Percentiles rank a stretch among this genome's conserved stretches.
These are phyloP conservation scores for Pygoscelis adeliae DNA, from an alignment of 2,113 vertebrate genomes.

Conservation along the genomic window DNA sequence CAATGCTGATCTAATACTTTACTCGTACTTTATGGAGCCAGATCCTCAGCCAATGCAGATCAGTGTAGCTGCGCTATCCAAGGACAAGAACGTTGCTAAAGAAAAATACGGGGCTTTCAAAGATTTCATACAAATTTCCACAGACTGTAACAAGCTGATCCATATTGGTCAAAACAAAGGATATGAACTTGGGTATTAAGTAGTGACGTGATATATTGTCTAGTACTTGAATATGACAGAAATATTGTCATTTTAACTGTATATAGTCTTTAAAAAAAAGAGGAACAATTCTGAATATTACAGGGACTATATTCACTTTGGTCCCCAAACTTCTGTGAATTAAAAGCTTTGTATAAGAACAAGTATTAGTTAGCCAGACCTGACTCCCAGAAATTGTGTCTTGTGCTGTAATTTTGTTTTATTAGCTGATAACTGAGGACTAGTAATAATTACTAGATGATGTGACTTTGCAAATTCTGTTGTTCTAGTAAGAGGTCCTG, in stretches of 20 bases:
- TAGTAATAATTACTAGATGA: not conserved
- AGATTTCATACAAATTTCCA: not conserved
- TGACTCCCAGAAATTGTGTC: not conserved
- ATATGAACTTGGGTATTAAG: not conserved
- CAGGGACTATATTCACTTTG: not conserved
- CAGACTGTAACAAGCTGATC: not conserved
- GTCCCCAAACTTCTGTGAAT: not conserved
- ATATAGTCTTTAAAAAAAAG: not conserved
- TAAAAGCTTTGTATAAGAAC: not conserved
- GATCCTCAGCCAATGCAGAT: not conserved
- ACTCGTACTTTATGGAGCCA: not conserved
- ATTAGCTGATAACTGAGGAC: not conserved
- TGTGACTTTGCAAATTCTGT: not conserved
- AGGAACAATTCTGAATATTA: not conserved
- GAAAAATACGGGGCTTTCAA: not conserved
- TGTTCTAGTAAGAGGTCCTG: not conserved
- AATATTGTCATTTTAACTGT: not conserved
- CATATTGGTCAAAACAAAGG: not conserved
- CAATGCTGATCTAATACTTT: not conserved
- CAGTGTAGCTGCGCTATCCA: not conserved
- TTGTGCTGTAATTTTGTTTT: not conserved
- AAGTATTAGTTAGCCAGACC: not conserved
- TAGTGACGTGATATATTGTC: not conserved
- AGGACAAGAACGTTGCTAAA: not conserved
- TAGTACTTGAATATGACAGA: not conserved